Percentiles rank a stretch among this genome's conserved stretches.
phyloP scores from a whole-genome alignment of 2,113 vertebrate genomes.

The Pholis gunnellus region DNA sequence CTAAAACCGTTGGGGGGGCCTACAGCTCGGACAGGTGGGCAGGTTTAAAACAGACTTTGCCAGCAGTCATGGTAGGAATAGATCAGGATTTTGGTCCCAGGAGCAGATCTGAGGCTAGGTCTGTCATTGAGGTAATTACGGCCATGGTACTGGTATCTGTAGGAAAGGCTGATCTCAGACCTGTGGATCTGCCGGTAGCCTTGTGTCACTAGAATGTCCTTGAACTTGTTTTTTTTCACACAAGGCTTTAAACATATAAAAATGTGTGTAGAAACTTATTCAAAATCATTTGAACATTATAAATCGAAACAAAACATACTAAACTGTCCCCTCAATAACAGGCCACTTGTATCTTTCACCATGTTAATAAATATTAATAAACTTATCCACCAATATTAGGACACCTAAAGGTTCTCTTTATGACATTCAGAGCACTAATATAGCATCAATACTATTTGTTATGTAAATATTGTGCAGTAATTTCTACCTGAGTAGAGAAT shows the following conservation, averaged over 20 bases:
- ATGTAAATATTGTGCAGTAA: neutral
- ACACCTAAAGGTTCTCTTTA: neutral
- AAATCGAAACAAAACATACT: neutral
- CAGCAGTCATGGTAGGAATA: conserved; percentile 76
- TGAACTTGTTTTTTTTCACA: conserved; percentile 32
- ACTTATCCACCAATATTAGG: neutral
- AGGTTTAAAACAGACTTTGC: conserved; percentile 72
- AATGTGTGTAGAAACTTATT: neutral
- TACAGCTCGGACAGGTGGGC: conserved; percentile 68
- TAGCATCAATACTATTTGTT: neutral
- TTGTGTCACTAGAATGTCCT: conserved; percentile 50
- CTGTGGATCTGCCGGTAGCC: conserved; percentile 59
- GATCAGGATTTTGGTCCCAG: conserved; percentile 66
- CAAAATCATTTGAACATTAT: neutral
- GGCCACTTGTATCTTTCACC: neutral
- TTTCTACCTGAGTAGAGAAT: neutral
- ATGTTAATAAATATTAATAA: neutral
- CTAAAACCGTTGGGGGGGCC: conserved; percentile 66
- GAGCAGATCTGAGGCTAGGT: conserved; percentile 68
- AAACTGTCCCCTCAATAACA: neutral
- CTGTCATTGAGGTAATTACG: conserved; percentile 78
- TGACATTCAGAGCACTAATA: neutral
- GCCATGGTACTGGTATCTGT: conserved; percentile 71
- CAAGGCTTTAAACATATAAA: neutral
- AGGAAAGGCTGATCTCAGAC: conserved; percentile 78